Base-by-base conservation (phyloP, 2,888 invertebrate species). In the Pseudanteris insignis region DNA sequence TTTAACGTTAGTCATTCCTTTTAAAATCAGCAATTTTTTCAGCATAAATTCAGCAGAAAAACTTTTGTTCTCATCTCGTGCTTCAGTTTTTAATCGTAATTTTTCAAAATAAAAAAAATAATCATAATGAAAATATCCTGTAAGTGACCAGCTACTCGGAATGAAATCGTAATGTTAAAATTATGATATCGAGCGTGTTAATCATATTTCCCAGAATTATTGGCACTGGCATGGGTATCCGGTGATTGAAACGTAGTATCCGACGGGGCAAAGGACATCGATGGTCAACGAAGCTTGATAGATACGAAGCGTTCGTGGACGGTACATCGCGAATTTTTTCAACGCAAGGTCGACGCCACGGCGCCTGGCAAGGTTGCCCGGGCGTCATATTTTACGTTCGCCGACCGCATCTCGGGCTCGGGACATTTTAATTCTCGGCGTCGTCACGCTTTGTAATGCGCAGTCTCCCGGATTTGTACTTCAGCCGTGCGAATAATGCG, bases 281-380 rank as follows among this genome's bases (percentile, higher is more conserved):
- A 11, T n/a, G n/a, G n/a, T n/a, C 14, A 1, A 43, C 24, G 36
- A 43, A 30, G n/a, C n/a, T n/a, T 44, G 37, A 54, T 48, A 44
- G 46, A 37, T 43, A 30, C 21, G 44, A 48, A 18, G 13, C 24
- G n/a, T n/a, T n/a, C n/a, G n/a, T 32, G 69, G 67, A 69, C 63
- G 66, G 73, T 73, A 66, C 60, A 54, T 53, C 64, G 64, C 55
- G 69, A 67, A 65, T 70, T 66, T 69, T 62, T 61, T n/a, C 15
- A 15, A 62, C 41, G 44, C 73, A 77, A 78, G 78, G 77, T 68
- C 75, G 73, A 74, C 76, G 74, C 70, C 71, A 69, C 71, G 76
- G 78, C 76, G 77, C 76, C 75, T 69, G 50, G 66, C 76, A 75
- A 78, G 77, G 78, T 66, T 63, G 51, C 47, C 10, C 40, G 60